phyloP scores from a whole-genome alignment of 2,888 invertebrate species.

The Euclidia mi region DNA sequence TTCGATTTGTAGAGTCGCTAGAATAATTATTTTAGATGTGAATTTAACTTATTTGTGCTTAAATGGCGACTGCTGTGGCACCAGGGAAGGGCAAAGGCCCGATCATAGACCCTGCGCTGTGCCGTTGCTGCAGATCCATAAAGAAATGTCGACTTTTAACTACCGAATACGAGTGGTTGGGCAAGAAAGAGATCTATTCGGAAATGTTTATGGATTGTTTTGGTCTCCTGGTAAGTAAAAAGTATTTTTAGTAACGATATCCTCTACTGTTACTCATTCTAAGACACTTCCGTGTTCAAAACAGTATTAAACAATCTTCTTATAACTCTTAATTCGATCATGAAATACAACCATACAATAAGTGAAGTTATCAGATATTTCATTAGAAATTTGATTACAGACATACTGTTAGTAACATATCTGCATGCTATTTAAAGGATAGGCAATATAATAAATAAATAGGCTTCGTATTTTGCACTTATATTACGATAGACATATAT shows the following conservation, averaged over 20 bases:
- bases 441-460: no score
- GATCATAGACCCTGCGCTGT: constrained; percentile 78
- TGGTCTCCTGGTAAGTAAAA: constrained; percentile 78
- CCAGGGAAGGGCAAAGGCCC: constrained; percentile 71
- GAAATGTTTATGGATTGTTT: constrained; percentile 86
- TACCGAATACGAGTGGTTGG: constrained; percentile 79
- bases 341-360: no score
- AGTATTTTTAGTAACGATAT: background rate
- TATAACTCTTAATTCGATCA: no score
- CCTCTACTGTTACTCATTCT: background rate
- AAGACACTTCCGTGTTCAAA: background rate
- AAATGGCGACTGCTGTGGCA: constrained; percentile 58
- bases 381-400: no score
- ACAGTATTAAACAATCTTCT: no score
- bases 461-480: no score
- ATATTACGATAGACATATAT: no score
- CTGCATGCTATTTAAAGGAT: no score
- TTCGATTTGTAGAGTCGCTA: constrained; percentile 4
- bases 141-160: constrained; percentile 83
- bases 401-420: no score
- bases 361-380: no score
- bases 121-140: constrained; percentile 82
- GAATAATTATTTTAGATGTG: constrained; percentile 42
- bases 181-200: constrained; percentile 78
- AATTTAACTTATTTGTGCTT: constrained; percentile 37